Percentiles rank a stretch among this genome's conserved stretches.
Conservation (phyloP, 2,113 vertebrate species). For the Alouatta palliata region DNA sequence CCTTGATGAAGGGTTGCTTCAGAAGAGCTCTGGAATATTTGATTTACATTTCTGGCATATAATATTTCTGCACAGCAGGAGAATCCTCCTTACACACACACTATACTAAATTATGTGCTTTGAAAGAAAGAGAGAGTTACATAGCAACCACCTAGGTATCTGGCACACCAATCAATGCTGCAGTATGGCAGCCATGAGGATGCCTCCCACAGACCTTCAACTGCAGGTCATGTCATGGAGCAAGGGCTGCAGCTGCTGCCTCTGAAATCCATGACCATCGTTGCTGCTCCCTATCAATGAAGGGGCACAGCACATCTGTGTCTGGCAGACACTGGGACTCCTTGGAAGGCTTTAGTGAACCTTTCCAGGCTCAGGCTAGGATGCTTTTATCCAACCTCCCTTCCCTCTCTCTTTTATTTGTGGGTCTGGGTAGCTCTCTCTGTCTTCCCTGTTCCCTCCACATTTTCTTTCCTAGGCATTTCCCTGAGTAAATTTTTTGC, state of each 20-base stretch:
- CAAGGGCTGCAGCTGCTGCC: neutral
- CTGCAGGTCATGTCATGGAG: neutral
- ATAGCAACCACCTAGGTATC: neutral
- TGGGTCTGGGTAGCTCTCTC: neutral
- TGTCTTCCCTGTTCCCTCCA: neutral
- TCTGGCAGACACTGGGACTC: neutral
- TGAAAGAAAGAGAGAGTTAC: neutral
- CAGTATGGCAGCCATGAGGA: neutral
- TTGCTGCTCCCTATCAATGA: neutral
- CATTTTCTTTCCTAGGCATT: neutral
- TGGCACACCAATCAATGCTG: neutral
- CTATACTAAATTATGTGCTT: neutral
- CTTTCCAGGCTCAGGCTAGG: neutral
- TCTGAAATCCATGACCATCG: neutral
- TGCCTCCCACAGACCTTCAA: rapidly evolving
- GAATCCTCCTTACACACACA: neutral
- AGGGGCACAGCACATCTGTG: neutral
- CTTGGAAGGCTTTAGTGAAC: neutral
- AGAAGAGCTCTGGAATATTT: neutral
- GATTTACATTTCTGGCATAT: neutral
- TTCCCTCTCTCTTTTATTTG: neutral
- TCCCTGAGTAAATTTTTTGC: neutral
- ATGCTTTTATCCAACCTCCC: neutral
- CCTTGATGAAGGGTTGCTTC: neutral
- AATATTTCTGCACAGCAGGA: neutral